phyloP scores from a whole-genome alignment of 2,888 invertebrate genomes.

The Iphiclides podalirius region DNA sequence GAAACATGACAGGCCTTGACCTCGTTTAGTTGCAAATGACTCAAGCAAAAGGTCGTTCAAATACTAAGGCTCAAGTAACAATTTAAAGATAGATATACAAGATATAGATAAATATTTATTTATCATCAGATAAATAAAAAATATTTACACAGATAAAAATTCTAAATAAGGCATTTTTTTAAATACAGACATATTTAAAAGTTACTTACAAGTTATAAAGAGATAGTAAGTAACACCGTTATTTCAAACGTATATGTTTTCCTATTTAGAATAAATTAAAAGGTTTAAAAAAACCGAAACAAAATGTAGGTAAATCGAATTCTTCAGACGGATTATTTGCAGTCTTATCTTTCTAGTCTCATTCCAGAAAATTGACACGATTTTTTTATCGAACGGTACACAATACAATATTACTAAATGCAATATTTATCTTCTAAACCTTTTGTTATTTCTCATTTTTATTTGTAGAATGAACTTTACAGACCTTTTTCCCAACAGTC shows the following conservation, averaged over 20 bases:
- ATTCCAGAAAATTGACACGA: constrained; percentile 20
- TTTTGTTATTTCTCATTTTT: too few relatives aligned
- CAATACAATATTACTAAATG: constrained; percentile 1
- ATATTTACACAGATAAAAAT: too few relatives aligned
- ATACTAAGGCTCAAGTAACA: constrained; percentile 1
- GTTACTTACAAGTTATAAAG: too few relatives aligned
- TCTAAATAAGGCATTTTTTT: too few relatives aligned
- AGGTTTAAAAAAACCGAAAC: too few relatives aligned
- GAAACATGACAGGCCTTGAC: constrained; percentile 20
- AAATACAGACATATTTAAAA: background rate
- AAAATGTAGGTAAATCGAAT: constrained; percentile 5
- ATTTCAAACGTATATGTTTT: too few relatives aligned
- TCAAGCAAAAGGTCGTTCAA: constrained; percentile 13
- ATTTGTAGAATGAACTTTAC: too few relatives aligned
- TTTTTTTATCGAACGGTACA: constrained; percentile 14
- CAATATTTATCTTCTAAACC: too few relatives aligned
- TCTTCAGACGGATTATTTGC: background rate
- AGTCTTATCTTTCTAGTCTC: constrained; percentile 18
- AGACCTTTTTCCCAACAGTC: too few relatives aligned
- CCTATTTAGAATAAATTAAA: too few relatives aligned
- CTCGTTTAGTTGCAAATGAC: constrained; percentile 15
- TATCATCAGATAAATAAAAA: too few relatives aligned
- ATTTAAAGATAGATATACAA: background rate
- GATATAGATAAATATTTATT: constrained; percentile 2
- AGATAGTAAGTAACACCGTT: too few relatives aligned